phyloP scores from a whole-genome alignment of 1,140 invertebrate genomes.

The Achroia grisella region DNA sequence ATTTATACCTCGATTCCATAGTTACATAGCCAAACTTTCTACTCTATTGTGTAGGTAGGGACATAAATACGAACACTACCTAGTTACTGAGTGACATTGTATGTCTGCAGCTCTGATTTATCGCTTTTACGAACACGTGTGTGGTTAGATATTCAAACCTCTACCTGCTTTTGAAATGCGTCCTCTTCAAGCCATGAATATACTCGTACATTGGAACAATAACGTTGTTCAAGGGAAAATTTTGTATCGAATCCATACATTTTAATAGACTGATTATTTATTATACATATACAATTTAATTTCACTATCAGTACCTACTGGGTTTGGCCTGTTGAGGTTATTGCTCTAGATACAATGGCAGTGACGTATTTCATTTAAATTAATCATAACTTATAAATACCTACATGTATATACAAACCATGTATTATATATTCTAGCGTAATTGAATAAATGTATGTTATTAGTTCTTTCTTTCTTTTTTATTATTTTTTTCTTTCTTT shows the following conservation, averaged over 20 bases:
- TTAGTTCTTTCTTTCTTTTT: no score
- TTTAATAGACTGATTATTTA: no score
- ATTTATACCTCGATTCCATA: not conserved
- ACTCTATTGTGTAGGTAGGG: constrained; percentile 5
- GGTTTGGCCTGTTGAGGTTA: no score
- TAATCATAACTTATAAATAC: no score
- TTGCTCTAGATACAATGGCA: no score
- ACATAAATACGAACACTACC: not conserved
- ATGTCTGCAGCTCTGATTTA: constrained; percentile 12
- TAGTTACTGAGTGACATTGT: constrained; percentile 7
- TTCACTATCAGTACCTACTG: no score
- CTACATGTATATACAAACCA: no score
- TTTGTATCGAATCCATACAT: constrained; percentile 25
- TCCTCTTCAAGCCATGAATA: constrained; percentile 15
- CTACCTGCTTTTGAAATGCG: constrained; percentile 54
- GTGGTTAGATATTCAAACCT: constrained; percentile 14
- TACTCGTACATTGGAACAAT: constrained; percentile 19
- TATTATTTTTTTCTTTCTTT: no score
- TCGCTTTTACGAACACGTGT: constrained; percentile 18
- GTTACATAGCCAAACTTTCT: constrained; percentile 6
- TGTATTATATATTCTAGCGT: no score
- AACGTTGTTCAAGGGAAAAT: constrained; percentile 38
- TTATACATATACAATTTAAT: no score
- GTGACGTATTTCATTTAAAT: no score
- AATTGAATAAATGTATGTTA: no score